phyloP scores from a whole-genome alignment of 2,797 vertebrate species.

The Phataginus tricuspis region DNA sequence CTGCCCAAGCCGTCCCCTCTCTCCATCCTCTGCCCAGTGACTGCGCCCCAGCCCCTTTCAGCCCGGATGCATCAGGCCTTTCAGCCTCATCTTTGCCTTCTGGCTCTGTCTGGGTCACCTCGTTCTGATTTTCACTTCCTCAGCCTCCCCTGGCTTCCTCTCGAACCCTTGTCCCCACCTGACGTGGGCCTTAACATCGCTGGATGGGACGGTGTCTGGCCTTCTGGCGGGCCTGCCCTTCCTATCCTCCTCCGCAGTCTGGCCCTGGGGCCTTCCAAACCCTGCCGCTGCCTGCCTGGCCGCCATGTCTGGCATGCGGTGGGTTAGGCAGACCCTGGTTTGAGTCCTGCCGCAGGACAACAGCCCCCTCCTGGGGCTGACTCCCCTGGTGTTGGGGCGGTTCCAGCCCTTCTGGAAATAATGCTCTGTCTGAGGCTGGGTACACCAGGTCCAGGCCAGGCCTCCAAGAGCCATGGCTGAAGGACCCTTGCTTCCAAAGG shows the following conservation, averaged over 20 bases:
- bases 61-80: not conserved
- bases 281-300: not conserved
- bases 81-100: not conserved
- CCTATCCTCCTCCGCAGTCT: not conserved
- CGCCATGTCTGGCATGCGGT: not conserved
- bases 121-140: not conserved
- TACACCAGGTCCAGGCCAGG: accelerated
- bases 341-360: not conserved
- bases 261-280: not conserved
- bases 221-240: not conserved
- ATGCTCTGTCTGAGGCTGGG: not conserved
- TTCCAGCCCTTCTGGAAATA: not conserved
- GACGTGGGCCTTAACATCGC: not conserved
- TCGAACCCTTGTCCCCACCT: not conserved
- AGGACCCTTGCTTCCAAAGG: not conserved
- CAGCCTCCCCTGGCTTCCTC: not conserved
- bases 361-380: not conserved
- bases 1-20: not conserved
- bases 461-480: not conserved
- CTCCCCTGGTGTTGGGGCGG: not conserved
- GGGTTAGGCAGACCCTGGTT: not conserved
- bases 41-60: no score
- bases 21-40: not conserved
- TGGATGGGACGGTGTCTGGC: not conserved
- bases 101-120: not conserved